Base-by-base conservation (phyloP, 1,140 invertebrate genomes). In the Drosophila pandora region DNA sequence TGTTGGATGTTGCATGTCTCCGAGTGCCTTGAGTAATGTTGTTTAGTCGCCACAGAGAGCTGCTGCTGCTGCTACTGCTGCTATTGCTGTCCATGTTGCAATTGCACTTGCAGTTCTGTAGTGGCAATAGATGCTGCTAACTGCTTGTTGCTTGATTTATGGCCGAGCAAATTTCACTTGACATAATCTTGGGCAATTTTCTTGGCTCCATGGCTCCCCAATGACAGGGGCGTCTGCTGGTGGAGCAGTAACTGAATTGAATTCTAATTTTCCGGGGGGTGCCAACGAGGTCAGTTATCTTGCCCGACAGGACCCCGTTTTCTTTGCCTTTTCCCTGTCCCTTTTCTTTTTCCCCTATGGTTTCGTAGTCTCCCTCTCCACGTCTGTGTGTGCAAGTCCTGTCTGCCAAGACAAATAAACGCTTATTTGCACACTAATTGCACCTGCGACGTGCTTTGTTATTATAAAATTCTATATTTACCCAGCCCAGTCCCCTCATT, bases 371-470 rank as follows among this genome's bases (percentile, higher is more conserved):
- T 57, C 34, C 53, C 54, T 60, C 12, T 41, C 39, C 13, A 6
- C 12, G 13, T 5, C n/a, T 17, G n/a, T 43, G 41, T 37, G 34
- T 37, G 41, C 13, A 13, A 17, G 41, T 43, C 41, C 55, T 39
- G 47, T 55, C 64, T 79, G 64, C 28, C 45, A 48, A 64, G 68
- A 76, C 84, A 88, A 88, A 88, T 89, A 88, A 87, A 88, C 84
- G 83, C 79, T 88, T 88, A 88, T 88, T 88, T 88, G 83, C 83
- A 88, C 83, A 88, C 83, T 88, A 88, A 88, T 88, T 88, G 83
- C 83, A 88, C 83, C 83, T 88, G 84, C 76, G 83, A 88, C 83
- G 83, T 88, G 83, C 83, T 88, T 88, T 88, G 83, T 88, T 88
- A 88, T 88, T 88, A 88, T 88, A 88, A 88, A 85, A 88, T 88